Conservation (phyloP, 1,140 invertebrate genomes). For the Halesus radiatus region DNA sequence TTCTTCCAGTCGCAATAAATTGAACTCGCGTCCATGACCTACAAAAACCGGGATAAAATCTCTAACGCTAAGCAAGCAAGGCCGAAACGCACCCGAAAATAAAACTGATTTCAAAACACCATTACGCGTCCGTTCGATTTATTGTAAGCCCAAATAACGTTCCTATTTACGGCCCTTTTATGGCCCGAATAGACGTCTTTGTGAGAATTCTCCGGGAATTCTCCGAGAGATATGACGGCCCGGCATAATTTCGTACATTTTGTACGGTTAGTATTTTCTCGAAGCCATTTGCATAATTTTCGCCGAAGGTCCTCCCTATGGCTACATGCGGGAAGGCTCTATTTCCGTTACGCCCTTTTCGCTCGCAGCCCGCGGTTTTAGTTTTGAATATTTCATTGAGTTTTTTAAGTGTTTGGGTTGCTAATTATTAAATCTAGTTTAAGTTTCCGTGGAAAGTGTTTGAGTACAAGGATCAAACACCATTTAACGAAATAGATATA, state of each 20-base stretch:
- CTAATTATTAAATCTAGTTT: too few species aligned
- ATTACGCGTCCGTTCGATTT: not conserved
- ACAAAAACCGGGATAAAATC: too few species aligned
- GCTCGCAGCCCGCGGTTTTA: not conserved
- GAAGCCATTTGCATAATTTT: slow-evolving; percentile 21
- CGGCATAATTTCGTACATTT: not conserved
- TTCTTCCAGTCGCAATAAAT: too few species aligned
- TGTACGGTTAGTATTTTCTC: not conserved
- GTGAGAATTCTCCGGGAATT: not conserved
- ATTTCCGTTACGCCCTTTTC: not conserved
- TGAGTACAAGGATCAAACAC: too few species aligned
- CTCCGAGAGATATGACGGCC: not conserved
- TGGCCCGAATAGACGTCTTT: not conserved
- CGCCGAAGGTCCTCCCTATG: not conserved
- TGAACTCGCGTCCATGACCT: too few species aligned
- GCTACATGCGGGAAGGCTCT: not conserved
- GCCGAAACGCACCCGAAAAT: not conserved
- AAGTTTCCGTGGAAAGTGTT: too few species aligned
- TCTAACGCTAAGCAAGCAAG: too few species aligned
- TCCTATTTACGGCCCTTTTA: slow-evolving; percentile 1
- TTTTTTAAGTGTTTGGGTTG: not conserved
- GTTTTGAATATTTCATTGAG: slow-evolving; percentile 34
- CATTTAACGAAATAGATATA: too few species aligned
- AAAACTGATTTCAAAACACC: not conserved
- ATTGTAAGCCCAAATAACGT: not conserved